Evolutionary conservation across 2,888 invertebrate species (phyloP).

Genomic region (Mechanitis messenoides): DNA sequence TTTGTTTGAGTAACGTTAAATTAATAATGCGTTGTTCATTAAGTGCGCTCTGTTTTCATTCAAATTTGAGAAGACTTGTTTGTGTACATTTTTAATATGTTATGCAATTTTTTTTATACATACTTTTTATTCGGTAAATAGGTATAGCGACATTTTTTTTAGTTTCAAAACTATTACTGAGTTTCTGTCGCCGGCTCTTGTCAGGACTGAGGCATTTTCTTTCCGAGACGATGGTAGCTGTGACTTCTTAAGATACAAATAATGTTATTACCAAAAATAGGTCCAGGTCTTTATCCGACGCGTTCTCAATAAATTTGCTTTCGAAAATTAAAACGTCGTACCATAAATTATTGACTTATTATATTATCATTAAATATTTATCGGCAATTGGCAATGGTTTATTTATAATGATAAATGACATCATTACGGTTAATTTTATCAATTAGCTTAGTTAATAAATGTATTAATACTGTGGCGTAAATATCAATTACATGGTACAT

Average conservation of each 20-base stretch:
- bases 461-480: constrained; percentile 2
- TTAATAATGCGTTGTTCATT: too few relatives aligned
- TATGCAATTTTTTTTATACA: too few relatives aligned
- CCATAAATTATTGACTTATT: constrained; percentile 31
- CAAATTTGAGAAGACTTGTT: too few relatives aligned
- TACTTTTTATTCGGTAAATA: too few relatives aligned
- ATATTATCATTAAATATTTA: constrained; percentile 34
- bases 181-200: too few relatives aligned
- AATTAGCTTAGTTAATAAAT: constrained; percentile 23
- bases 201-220: too few relatives aligned
- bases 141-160: too few relatives aligned
- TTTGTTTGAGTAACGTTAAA: too few relatives aligned
- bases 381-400: constrained; percentile 26
- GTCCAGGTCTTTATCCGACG: constrained; percentile 17
- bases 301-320: constrained; percentile 27
- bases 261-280: neutral
- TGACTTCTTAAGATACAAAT: neutral
- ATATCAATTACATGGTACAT: constrained; percentile 1
- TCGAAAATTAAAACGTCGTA: constrained; percentile 32
- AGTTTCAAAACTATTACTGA: too few relatives aligned
- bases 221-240: too few relatives aligned
- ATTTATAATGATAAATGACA: constrained; percentile 31
- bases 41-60: too few relatives aligned
- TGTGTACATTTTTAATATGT: too few relatives aligned
- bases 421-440: constrained; percentile 28